Percentiles rank a stretch among this genome's conserved stretches.
phyloP scores from a whole-genome alignment of 2,888 invertebrate species.

The Oscheius onirici region DNA sequence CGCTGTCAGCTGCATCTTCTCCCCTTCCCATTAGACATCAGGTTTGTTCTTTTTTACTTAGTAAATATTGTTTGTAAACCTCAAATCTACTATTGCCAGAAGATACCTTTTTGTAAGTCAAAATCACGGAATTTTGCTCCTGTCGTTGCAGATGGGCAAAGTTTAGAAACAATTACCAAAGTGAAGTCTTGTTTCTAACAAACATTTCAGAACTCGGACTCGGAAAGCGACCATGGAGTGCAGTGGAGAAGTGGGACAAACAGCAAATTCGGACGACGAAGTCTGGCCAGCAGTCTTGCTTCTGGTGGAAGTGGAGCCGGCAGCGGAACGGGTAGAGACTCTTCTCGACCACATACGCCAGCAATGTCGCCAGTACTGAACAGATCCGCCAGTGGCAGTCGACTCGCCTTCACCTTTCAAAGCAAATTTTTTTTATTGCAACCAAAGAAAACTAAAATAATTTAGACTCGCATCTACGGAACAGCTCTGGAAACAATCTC shows the following conservation, averaged over 20 bases:
- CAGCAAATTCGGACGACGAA: conserved; percentile 19
- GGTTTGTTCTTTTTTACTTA: conserved; percentile 19
- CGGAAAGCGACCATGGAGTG: conserved; percentile 51
- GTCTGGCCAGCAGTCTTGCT: conserved; percentile 33
- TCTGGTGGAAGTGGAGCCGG: conserved; percentile 14
- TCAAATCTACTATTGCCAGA: no score
- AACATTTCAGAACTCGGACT: conserved; percentile 57
- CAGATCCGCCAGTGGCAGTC: conserved; percentile 42
- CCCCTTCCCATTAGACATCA: conserved; percentile 50
- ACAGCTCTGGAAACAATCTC: conserved; percentile 31
- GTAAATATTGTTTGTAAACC: no score
- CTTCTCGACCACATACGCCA: conserved; percentile 45
- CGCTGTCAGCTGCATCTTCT: conserved; percentile 58
- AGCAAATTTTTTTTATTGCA: conserved; percentile 7
- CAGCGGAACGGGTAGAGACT: conserved; percentile 1
- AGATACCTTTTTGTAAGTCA: no score
- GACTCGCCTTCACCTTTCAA: conserved; percentile 41
- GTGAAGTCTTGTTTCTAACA: no score
- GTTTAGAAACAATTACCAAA: no score
- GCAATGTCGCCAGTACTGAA: conserved; percentile 46
- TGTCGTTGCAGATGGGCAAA: no score
- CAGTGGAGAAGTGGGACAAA: conserved; percentile 27
- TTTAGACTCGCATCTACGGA: conserved; percentile 24
- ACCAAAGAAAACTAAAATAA: background rate
- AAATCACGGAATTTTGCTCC: no score